Evolutionary conservation across 2,888 invertebrate species (phyloP), one percentile per base, ranked within the genome.

Genomic region (Netelia virgata): DNA sequence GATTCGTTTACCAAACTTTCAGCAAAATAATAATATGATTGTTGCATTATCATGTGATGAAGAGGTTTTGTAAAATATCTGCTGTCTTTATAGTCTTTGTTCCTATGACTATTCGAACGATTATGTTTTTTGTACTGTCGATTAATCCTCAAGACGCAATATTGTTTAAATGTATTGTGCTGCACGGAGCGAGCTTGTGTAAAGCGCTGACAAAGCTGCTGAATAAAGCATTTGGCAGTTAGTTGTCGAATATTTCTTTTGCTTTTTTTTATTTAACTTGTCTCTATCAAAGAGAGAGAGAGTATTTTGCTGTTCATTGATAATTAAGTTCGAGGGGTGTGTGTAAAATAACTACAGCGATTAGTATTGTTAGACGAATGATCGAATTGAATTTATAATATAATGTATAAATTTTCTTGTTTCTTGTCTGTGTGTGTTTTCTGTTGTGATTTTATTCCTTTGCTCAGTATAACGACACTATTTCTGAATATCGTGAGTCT

Each of bases 361-460:
- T 92, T 92, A 92, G 92, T 91, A 86, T 92, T 92, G 92, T 92
- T 92, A 92, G 92, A 92, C 92, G 92, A 92, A 92, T 89, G 83
- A 88, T 88, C 59, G 59, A 72, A 69, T 82, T 36, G 55, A 59
- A 50, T 76, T 70, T 73, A 43, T 63, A 70, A 74, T 69, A 66
- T 57, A 23, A 20, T 82, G 50, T 64, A 16, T 41, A 59, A 20
- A n/a, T 11, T 83, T 57, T 61, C 11, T 57, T 3, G 28, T 28
- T 28, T 28, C 2, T 28, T 53, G 36, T 43, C 16, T 57, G 61
- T 16, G 3, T 18, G 14, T 57, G 28, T 20, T 41, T 14, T 55
- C 11, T 23, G 18, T 16, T 23, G 18, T n/a, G 28, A 47, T 57
- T 57, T n/a, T 23, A 1, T 23, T n/a, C 8, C 10, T 69, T 36